Conservation (phyloP, 2,888 invertebrate species). For the Drosophila siamana region DNA sequence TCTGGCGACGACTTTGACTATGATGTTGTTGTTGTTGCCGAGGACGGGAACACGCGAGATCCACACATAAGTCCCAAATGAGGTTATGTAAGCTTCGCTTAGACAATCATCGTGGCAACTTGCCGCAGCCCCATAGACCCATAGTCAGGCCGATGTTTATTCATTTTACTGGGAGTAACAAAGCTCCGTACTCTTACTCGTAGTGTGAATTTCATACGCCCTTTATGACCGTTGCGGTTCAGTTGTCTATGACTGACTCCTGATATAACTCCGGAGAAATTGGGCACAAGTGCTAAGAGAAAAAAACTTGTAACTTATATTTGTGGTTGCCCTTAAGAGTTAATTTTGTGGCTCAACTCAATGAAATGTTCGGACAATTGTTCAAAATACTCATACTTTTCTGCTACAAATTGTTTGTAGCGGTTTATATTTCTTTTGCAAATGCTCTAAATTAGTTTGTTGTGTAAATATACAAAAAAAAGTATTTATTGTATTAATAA, state of each 20-base stretch:
- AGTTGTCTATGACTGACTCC: background rate
- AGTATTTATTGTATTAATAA: background rate
- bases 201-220: conserved; percentile 31
- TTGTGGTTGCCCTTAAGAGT: conserved; percentile 63
- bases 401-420: conserved; percentile 23
- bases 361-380: conserved; percentile 16
- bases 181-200: conserved; percentile 15
- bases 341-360: conserved; percentile 45
- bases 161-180: conserved; percentile 49
- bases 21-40: conserved; percentile 9
- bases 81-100: conserved; percentile 65
- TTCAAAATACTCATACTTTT: background rate
- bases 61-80: conserved; percentile 58
- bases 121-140: background rate
- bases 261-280: conserved; percentile 51
- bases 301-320: conserved; percentile 51
- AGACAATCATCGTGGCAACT: conserved; percentile 54
- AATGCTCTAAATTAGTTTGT: conserved; percentile 44
- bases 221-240: conserved; percentile 38
- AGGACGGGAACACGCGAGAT: conserved; percentile 68
- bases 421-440: conserved; percentile 41
- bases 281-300: conserved; percentile 56
- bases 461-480: conserved; percentile 36
- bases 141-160: conserved; percentile 57
- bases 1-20: background rate